A percentile compares a stretch with the other conserved stretches of the same genome.
Conservation (phyloP, 2,797 vertebrate species). For the Helicolenus hilgendorfi region DNA sequence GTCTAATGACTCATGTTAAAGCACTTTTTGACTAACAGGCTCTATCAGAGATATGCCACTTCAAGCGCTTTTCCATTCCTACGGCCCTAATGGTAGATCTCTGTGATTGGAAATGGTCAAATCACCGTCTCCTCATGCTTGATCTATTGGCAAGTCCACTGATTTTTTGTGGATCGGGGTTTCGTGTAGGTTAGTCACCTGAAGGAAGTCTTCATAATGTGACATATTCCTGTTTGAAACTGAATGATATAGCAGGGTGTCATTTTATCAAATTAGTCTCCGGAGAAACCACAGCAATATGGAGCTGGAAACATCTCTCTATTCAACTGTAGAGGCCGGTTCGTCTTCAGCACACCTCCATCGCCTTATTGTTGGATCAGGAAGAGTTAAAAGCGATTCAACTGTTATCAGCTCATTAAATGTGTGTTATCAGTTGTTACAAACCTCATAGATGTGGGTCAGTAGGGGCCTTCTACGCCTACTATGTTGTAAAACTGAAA, state of each 20-base stretch:
- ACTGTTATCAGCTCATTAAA: too few relatives aligned
- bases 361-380: not conserved
- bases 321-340: not conserved
- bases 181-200: conserved; percentile 12
- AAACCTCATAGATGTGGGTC: too few relatives aligned
- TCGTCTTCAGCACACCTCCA: not conserved
- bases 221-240: not conserved
- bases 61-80: conserved; percentile 27
- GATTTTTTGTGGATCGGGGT: conserved; percentile 13
- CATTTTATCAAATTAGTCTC: not conserved
- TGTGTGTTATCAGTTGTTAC: too few relatives aligned
- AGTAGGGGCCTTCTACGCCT: too few relatives aligned
- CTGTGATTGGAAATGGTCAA: conserved; percentile 45
- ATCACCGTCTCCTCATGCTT: conserved; percentile 53
- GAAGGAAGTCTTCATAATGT: not conserved
- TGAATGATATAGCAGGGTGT: not conserved
- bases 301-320: not conserved
- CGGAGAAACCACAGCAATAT: not conserved
- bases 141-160: conserved; percentile 52
- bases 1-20: conserved; percentile 74
- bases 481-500: not conserved
- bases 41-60: conserved; percentile 70
- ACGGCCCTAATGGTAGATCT: conserved; percentile 26
- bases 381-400: not conserved
- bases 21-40: conserved; percentile 72